Base-by-base conservation (phyloP, 2,113 vertebrate genomes). In the Phoxinus phoxinus region DNA sequence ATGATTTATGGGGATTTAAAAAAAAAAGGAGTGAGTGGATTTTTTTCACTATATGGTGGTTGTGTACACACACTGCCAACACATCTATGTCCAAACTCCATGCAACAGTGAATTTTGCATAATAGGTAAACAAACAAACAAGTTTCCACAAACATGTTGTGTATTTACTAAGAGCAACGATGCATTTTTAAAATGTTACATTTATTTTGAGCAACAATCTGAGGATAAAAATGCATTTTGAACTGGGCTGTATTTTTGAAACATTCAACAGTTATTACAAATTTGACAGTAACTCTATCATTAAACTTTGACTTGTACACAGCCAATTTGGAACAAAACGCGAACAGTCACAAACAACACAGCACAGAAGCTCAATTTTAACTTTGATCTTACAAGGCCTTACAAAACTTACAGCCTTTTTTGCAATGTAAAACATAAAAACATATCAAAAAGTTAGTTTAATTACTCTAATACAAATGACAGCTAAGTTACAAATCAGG, bases 181-280 rank as follows among this genome's bases (percentile, higher is more conserved):
- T 23, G 9, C 27, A 41, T 51, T 73, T 65, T 84, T 74, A 71
- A 85, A 83, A 87, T 71, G 75, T 82, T 72, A 69, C 69, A 81
- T 87, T 88, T 88, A 88, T 88, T 88, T 74, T 37, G 71, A 85
- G 84, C 76, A 85, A 76, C 78, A 72, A 77, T 75, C 56, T 15
- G 48, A 75, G 79, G 71, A 76, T 59, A 88, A 69, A 85, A 88
- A 76, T 37, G 59, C 53, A 41, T 79, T 59, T 81, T 59, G 21
- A 44, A 44, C 48, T 27, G 51, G 65, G 72, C 69, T 19, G 44
- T 67, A 77, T 85, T 82, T 71, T 74, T 71, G 48, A 74, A 67
- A 82, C 84, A 82, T 69, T 82, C 48, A 73, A 78, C 87, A 88
- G 53, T 32, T 41, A 86, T 41, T 72, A 75, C 85, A 80, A 74